phyloP scores from a whole-genome alignment of 1,140 invertebrate genomes.

The Olivierus martensii region DNA sequence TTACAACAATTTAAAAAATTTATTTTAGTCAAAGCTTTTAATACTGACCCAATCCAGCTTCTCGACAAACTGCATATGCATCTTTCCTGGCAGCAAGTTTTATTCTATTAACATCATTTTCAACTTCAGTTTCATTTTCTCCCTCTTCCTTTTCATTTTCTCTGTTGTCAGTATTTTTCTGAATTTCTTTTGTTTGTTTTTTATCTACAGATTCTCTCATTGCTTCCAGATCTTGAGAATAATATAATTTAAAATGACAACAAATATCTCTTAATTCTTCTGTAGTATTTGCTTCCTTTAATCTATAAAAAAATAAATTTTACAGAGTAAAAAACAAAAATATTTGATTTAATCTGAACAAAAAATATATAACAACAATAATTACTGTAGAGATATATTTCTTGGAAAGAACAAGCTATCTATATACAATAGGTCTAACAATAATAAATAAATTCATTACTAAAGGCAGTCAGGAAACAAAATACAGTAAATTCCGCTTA shows the following conservation, averaged over 20 bases:
- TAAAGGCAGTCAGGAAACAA: too few species aligned
- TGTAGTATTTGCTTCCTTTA: slow-evolving; percentile 56
- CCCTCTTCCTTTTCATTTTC: slow-evolving; percentile 36
- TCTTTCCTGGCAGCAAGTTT: slow-evolving; percentile 78
- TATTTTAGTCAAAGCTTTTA: too few species aligned
- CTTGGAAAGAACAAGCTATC: too few species aligned
- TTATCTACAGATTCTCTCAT: slow-evolving; percentile 54
- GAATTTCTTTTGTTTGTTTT: slow-evolving; percentile 18
- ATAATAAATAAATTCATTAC: too few species aligned
- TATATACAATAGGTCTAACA: too few species aligned
- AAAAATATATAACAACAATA: too few species aligned
- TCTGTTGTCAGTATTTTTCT: slow-evolving; percentile 33
- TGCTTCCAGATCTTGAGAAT: slow-evolving; percentile 63
- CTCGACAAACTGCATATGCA: slow-evolving; percentile 69
- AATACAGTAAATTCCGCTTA: too few species aligned
- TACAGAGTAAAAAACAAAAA: too few species aligned
- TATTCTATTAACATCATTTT: slow-evolving; percentile 36
- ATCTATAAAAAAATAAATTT: slow-evolving; percentile 25
- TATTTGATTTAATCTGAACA: too few species aligned
- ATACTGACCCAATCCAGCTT: slow-evolving; percentile 57
- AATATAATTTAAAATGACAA: slow-evolving; percentile 85
- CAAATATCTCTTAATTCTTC: slow-evolving; percentile 89
- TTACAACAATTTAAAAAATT: too few species aligned
- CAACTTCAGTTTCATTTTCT: slow-evolving; percentile 41
- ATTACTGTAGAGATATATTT: too few species aligned